phyloP scores from a whole-genome alignment of 2,888 invertebrate species.

The Idaea biselata region DNA sequence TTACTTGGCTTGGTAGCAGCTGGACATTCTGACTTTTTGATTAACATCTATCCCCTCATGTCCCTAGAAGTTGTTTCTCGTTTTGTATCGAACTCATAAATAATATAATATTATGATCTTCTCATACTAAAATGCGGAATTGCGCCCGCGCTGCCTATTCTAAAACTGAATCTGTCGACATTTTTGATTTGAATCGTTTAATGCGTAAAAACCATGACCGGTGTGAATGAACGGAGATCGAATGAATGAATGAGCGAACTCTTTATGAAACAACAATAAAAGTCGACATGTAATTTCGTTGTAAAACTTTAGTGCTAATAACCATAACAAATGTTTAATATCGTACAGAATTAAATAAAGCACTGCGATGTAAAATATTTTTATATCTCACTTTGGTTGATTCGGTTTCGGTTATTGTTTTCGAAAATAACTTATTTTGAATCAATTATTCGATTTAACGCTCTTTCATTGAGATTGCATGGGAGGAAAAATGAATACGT shows the following conservation, averaged over 20 bases:
- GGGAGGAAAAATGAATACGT: neutral
- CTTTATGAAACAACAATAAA: slow-evolving; percentile 4
- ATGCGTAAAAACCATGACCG: slow-evolving; percentile 5
- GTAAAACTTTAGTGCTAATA: slow-evolving; percentile 2
- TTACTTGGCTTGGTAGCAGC: no score
- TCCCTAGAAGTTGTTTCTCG: no score
- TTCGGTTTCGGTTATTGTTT: slow-evolving; percentile 3
- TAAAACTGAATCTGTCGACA: neutral
- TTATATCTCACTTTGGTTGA: slow-evolving; percentile 1
- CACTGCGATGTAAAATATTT: neutral
- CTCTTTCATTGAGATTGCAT: neutral
- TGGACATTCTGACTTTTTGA: no score
- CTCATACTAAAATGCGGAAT: no score
- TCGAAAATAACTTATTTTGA: neutral
- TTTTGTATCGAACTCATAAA: no score
- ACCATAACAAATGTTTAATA: slow-evolving; percentile 5
- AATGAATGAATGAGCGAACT: slow-evolving; percentile 12
- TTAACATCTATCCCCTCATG: no score
- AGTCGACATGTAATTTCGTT: slow-evolving; percentile 1
- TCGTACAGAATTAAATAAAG: neutral
- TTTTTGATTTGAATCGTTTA: slow-evolving; percentile 4
- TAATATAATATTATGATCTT: no score
- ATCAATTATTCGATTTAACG: neutral
- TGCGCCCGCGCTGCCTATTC: neutral
- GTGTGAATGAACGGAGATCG: slow-evolving; percentile 13